Conservation (phyloP, 2,113 vertebrate genomes). For the Raja brachyura region DNA sequence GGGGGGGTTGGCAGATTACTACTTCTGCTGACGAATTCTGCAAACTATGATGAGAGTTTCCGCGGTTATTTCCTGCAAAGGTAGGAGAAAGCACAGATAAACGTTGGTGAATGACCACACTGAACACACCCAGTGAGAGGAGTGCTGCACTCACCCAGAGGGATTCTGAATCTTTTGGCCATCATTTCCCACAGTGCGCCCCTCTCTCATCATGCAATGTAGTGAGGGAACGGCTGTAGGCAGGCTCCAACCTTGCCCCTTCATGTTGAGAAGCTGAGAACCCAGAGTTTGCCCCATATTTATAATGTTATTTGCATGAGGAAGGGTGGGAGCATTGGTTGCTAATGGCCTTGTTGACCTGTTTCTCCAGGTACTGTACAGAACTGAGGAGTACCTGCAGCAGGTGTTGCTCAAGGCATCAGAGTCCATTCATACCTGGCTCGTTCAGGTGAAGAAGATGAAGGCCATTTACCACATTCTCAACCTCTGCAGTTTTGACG, state of each 20-base stretch:
- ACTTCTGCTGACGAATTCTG: too few species aligned
- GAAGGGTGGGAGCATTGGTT: background rate
- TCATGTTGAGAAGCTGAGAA: too few species aligned
- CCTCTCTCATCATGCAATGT: background rate
- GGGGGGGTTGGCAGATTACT: too few species aligned
- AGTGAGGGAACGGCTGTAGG: background rate
- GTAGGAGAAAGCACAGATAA: background rate
- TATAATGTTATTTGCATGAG: too few species aligned
- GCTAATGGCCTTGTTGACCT: background rate
- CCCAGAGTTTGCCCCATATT: too few species aligned
- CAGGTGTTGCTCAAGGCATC: slow-evolving; percentile 87
- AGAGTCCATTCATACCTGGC: slow-evolving; percentile 76
- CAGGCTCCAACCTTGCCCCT: too few species aligned
- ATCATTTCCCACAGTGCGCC: background rate
- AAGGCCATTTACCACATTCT: slow-evolving; percentile 95
- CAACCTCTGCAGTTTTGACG: slow-evolving; percentile 93
- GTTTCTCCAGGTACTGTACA: slow-evolving; percentile 73
- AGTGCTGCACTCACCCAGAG: too few species aligned
- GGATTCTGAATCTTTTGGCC: too few species aligned
- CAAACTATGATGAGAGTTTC: too few species aligned
- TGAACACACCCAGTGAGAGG: too few species aligned
- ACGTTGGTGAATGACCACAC: background rate
- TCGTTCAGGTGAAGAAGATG: slow-evolving; percentile 93
- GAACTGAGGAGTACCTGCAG: slow-evolving; percentile 85
- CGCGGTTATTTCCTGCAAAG: background rate